These are phyloP conservation scores for Diorhabda elongata DNA, from an alignment of 1,140 invertebrate species.

Conservation along the genomic window DNA sequence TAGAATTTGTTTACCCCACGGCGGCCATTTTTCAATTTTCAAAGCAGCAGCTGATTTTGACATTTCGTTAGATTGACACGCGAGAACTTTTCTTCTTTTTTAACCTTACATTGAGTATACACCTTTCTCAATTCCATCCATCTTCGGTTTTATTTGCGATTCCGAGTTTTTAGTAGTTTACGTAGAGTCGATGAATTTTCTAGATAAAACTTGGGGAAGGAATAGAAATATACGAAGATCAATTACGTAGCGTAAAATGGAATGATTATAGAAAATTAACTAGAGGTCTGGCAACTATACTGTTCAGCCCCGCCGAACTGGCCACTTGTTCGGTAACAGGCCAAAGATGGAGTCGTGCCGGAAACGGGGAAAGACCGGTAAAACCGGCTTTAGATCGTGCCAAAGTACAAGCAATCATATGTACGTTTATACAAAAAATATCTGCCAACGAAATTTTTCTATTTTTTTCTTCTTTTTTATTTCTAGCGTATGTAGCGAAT, in stretches of 20 bases:
- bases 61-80: no score
- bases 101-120: no score
- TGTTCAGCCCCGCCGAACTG: constrained; percentile 68
- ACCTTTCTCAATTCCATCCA: no score
- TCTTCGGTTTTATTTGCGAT: no score
- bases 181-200: constrained; percentile 5
- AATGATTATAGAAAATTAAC: constrained; percentile 69
- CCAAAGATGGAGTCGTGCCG: constrained; percentile 68
- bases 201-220: constrained; percentile 69
- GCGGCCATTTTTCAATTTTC: no score
- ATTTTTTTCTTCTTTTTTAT: constrained; percentile 1
- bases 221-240: constrained; percentile 65
- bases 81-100: no score
- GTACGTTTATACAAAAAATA: constrained; percentile 46
- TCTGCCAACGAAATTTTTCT: background rate
- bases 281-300: constrained; percentile 64
- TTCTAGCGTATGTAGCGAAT: constrained; percentile 62
- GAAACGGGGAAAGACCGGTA: constrained; percentile 63
- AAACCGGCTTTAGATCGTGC: constrained; percentile 66
- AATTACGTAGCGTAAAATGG: constrained; percentile 67
- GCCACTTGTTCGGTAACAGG: constrained; percentile 70
- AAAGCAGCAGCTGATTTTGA: no score
- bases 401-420: constrained; percentile 70
- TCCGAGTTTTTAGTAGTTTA: no score
- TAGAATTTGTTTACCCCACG: no score